A percentile compares a stretch with the other conserved stretches of the same genome.
Conservation (phyloP, 2,113 vertebrate genomes). For the Leptobrachium ailaonicum region DNA sequence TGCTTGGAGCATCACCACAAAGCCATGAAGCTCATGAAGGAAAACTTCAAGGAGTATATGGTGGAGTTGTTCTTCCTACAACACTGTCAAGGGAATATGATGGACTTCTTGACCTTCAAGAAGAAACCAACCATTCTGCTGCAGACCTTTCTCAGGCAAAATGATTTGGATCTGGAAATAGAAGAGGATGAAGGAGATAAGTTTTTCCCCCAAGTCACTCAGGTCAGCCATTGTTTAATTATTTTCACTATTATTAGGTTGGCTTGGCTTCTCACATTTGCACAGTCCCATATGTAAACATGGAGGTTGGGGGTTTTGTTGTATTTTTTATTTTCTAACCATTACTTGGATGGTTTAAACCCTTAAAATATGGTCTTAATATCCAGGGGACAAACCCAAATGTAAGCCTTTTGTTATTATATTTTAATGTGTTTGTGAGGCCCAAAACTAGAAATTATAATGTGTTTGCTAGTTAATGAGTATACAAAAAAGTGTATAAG, state of each 20-base stretch:
- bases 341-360: no score
- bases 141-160: slow-evolving; percentile 90
- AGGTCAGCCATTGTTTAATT: slow-evolving; percentile 71
- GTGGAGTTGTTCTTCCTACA: slow-evolving; percentile 96
- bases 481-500: no score
- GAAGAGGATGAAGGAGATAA: slow-evolving; percentile 95
- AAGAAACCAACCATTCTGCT: slow-evolving; percentile 91
- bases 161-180: slow-evolving; percentile 92
- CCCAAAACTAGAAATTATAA: no score
- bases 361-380: no score
- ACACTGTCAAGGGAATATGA: slow-evolving; percentile 97
- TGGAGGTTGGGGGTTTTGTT: no score
- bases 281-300: no score
- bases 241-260: not conserved
- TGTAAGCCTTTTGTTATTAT: no score
- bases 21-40: slow-evolving; percentile 86
- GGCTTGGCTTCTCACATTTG: no score
- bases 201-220: slow-evolving; percentile 92
- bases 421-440: no score
- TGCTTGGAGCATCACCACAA: slow-evolving; percentile 89
- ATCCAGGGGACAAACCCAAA: no score
- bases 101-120: slow-evolving; percentile 95
- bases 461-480: no score
- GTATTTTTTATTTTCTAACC: no score
- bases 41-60: slow-evolving; percentile 89